Conservation (phyloP, 2,113 vertebrate species). For the Capreolus pygargus region DNA sequence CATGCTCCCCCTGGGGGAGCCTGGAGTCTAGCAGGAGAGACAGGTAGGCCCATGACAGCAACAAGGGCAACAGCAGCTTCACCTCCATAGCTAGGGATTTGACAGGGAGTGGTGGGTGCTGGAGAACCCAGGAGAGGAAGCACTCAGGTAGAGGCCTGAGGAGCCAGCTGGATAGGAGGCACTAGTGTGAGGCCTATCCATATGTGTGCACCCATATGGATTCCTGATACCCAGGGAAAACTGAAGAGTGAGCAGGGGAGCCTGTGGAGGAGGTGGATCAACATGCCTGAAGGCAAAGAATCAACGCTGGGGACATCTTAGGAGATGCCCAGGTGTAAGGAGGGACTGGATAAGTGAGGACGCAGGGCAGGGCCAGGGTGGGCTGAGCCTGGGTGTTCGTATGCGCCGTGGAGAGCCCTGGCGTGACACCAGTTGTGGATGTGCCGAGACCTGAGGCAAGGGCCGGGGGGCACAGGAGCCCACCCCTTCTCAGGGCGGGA, state of each 20-base stretch:
- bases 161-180: neutral
- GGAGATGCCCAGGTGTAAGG: neutral
- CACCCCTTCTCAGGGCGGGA: neutral
- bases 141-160: neutral
- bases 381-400: accelerated
- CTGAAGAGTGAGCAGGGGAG: neutral
- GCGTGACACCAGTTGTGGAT: neutral
- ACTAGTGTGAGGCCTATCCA: neutral
- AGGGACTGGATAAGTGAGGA: neutral
- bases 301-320: neutral
- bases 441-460: neutral
- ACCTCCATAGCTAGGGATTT: too few relatives aligned
- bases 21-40: neutral
- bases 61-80: neutral
- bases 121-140: neutral
- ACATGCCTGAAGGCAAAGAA: neutral
- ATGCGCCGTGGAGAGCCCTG: too few relatives aligned
- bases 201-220: too few relatives aligned
- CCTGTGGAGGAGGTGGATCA: neutral
- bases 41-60: too few relatives aligned
- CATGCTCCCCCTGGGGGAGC: neutral
- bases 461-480: neutral
- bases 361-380: neutral
- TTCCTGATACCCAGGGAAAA: neutral
- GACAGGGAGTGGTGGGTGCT: too few relatives aligned